phyloP scores from a whole-genome alignment of 2,888 invertebrate species.

The Carabus problematicus region DNA sequence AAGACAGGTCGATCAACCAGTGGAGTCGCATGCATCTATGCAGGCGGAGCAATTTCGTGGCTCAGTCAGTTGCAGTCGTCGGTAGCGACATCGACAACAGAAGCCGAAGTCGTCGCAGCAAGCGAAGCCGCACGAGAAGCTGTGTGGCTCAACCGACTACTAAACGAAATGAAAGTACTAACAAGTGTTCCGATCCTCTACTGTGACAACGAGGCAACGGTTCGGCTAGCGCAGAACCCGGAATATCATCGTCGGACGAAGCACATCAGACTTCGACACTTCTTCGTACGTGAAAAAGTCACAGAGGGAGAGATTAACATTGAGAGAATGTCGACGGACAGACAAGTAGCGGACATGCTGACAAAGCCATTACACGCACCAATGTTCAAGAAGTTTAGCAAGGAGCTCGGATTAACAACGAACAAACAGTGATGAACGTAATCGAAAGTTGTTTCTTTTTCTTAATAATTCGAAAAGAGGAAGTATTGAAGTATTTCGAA shows the following conservation, averaged over 20 bases:
- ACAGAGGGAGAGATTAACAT: neutral
- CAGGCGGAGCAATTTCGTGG: conserved; percentile 28
- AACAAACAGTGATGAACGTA: no score
- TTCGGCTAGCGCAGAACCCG: conserved; percentile 43
- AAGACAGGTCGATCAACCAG: no score
- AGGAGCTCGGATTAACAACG: no score
- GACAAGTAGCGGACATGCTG: conserved; percentile 16
- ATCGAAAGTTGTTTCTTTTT: no score
- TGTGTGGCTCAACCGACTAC: conserved; percentile 48
- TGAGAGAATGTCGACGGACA: neutral
- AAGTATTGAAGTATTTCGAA: no score
- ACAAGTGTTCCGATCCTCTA: conserved; percentile 47
- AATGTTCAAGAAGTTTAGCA: no score
- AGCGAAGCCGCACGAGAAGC: conserved; percentile 35
- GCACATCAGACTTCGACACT: conserved; percentile 11
- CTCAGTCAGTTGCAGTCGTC: conserved; percentile 28
- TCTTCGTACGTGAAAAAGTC: conserved; percentile 16
- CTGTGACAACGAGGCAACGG: conserved; percentile 50
- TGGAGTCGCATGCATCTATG: no score
- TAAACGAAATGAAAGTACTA: conserved; percentile 47
- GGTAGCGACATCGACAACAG: conserved; percentile 34
- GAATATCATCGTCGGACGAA: conserved; percentile 20
- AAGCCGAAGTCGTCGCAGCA: conserved; percentile 34
- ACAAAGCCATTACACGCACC: conserved; percentile 9
- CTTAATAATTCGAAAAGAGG: no score